Base-by-base conservation (phyloP, 2,113 vertebrate genomes). In the Aleadryas rufinucha region DNA sequence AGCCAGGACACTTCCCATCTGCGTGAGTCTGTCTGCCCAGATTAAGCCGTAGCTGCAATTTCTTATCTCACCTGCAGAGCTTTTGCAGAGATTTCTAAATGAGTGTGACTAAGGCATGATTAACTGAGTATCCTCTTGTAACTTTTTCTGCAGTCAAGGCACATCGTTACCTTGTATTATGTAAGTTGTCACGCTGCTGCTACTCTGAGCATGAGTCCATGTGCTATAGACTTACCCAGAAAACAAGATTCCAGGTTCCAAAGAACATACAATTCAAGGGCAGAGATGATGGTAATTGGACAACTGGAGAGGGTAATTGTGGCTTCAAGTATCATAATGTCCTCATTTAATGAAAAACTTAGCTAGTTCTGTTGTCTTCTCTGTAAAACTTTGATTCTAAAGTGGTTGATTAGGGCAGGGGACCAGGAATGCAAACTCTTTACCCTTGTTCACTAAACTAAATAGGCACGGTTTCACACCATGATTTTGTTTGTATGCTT, bases 21-120 rank as follows among this genome's bases (percentile, higher is more conserved):
- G 11, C 2, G 1, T 4, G 28, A 57, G 22, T 54, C 23, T 9
- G 3, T n/a, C 71, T 41, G 41, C 56, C 16, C 0, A 0, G 16
- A 5, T 30, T 52, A 27, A 45, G 30, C 20, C 18, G 42, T 57
- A 18, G 28, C 4, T 6, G 1, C 26, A 19, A 4, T n/a, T 65
- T 37, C 19, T 52, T 53, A 44, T 4, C 57, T 70, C 11, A 1
- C 41, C 18, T 37, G 42, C 41, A 10, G 13, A 16, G 6, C 39
- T 44, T 63, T 41, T 64, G n/a, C 23, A 9, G 35, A 2, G 19
- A 3, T 7, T 9, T 87, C 17, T 28, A 37, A 54, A 26, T 24
- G 19, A 17, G 4, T 19, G 13, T 16, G 23, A 45, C 21, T 53
- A 16, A 21, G 14, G 8, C 11, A 13, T 13, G 20, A 52, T 24